A percentile compares a stretch with the other conserved stretches of the same genome.
These are phyloP conservation scores for Meloe dianella DNA, from an alignment of 2,888 invertebrate genomes.

Conservation along the genomic window DNA sequence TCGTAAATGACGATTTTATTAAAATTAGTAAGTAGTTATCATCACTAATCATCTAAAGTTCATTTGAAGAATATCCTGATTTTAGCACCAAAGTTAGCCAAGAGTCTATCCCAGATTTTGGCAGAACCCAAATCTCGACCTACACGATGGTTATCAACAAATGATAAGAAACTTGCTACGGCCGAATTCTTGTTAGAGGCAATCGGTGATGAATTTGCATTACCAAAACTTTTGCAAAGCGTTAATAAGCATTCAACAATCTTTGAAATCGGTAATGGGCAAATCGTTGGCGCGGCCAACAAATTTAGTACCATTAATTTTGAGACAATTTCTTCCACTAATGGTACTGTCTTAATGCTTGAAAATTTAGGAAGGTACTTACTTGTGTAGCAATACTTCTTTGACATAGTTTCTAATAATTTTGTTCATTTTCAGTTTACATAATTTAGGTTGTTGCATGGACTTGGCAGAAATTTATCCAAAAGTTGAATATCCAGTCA, in stretches of 20 bases:
- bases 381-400: neutral
- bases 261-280: slow-evolving; percentile 17
- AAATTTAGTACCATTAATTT: neutral
- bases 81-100: slow-evolving; percentile 25
- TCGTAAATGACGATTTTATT: too few relatives aligned
- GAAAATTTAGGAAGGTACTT: slow-evolving; percentile 19
- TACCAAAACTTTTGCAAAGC: slow-evolving; percentile 12
- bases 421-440: slow-evolving; percentile 65
- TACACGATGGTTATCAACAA: neutral
- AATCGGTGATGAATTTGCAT: slow-evolving; percentile 14
- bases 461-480: slow-evolving; percentile 80
- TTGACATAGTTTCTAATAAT: too few relatives aligned
- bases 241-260: slow-evolving; percentile 41
- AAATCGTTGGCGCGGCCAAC: neutral
- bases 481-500: slow-evolving; percentile 78
- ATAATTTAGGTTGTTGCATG: slow-evolving; percentile 77
- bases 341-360: neutral
- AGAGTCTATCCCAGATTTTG: slow-evolving; percentile 28
- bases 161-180: slow-evolving; percentile 64
- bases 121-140: slow-evolving; percentile 54
- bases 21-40: too few relatives aligned
- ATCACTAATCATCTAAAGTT: too few relatives aligned
- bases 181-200: slow-evolving; percentile 88
- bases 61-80: too few relatives aligned
- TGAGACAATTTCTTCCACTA: neutral